Evolutionary conservation across 35 echinoderm and acorn worm species (phyloP), one percentile per base, ranked within the genome.

Genomic region (Apostichopus parvimensis): DNA sequence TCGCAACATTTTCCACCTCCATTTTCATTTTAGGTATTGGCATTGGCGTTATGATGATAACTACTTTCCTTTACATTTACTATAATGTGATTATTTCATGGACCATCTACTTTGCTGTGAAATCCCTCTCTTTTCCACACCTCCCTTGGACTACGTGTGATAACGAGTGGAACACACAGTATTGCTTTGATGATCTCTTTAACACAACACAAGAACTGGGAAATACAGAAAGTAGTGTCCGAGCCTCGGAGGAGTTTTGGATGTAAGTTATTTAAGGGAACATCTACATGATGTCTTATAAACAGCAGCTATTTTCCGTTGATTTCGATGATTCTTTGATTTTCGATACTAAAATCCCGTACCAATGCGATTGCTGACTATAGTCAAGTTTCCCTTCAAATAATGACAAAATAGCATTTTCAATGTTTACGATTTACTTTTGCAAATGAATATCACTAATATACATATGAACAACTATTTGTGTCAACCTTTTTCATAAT

Each of bases 21-120:
- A 6, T 68, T 68, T 68, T 4, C 9, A 68, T 68, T 18, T 0
- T 14, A 98, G 96, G 96, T 92, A 64, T 98, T 88, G 96, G 96
- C 45, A 92, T 93, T 26, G 96, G 94, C 5, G 95, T 98, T 92
- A 72, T 98, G 2, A 75, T 98, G 5, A 76, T 98, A 8, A 57
- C 87, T n/a, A 57, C 24, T 13, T 73, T 95, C 5, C 92, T 95
- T 8, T 91, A 77, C 15, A 85, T 98, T 11, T 98, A 95, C 92
- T 98, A 98, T 84, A 98, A 98, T 79, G 94, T 98, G 80, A 95
- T 98, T 78, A 91, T 98, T 8, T 88, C 93, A 1, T 98, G 92
- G 88, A 93, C 96, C 4, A 90, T 98, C 57, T 98, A 93, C 45
- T 98, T 82, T 28, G 84, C 68, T 22, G 64, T 92, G 11, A 17